Base-by-base conservation (phyloP, 2,888 invertebrate genomes). In the Cryptocephalus moraei region DNA sequence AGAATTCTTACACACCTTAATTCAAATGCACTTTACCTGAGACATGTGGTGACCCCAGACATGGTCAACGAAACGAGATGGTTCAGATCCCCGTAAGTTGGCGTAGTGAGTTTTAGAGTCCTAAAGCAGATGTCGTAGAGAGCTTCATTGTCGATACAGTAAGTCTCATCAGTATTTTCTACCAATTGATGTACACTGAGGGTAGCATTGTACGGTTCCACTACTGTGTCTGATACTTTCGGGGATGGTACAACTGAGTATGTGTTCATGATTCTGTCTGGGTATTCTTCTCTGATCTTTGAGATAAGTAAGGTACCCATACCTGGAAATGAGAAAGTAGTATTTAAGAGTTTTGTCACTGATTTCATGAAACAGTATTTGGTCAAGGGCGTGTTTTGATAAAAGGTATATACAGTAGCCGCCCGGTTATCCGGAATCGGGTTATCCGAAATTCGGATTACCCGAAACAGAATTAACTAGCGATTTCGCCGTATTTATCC, bases 231-330 rank as follows among this genome's bases (percentile, higher is more conserved):
- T 6, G 89, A 90, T 9, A 87, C 86, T 55, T 64, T 64, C 2
- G 88, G 88, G 31, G 86, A 86, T 22, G 88, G 88, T 57, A 89
- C 83, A 3, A 89, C 86, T 8, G 86, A 80, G 64, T 87, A 88
- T 1, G 86, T 84, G 73, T 88, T 87, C 87, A 90, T 87, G 54
- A 89, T 90, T 61, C 89, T 73, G 72, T 92, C 91, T 10, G 91
- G 91, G 66, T 90, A 92, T 68, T 92, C 91, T 67, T 91, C 91
- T 44, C 91, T 76, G 65, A 91, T 91, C 69, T 91, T 91, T 47
- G 87, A 88, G 66, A 91, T 91, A 52, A 91, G 77, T 12, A 92
- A 76, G 0, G 91, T 86, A 32, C 86, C 43, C 43, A 43, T 43
- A 6, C 22, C 22, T 22, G 22, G 22, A 22, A 22, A 22, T 22